Conservation (phyloP, 2,888 invertebrate species). For the Sepioteuthis lessoniana region DNA sequence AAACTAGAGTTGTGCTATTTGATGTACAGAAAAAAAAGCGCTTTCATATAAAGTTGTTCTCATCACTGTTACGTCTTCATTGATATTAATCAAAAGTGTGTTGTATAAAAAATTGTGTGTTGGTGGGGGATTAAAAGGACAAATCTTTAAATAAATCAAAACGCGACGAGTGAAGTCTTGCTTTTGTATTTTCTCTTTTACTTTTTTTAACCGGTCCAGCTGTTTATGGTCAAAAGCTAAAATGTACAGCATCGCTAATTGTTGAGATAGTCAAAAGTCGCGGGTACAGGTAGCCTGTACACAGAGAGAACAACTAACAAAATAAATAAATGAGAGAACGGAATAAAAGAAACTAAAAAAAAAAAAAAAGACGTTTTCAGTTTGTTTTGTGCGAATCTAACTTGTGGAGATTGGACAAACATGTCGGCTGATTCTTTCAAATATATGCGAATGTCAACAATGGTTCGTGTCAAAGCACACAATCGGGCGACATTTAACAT, state of each 20-base stretch:
- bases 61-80: background rate
- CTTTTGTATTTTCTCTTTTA: background rate
- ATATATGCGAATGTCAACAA: constrained; percentile 10
- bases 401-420: background rate
- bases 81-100: background rate
- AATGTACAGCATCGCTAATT: background rate
- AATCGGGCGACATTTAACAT: background rate
- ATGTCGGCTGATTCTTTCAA: constrained; percentile 33
- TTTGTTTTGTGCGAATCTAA: constrained; percentile 25
- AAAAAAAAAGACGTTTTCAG: background rate
- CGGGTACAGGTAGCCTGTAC: background rate
- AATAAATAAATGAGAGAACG: background rate
- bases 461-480: constrained; percentile 33
- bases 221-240: constrained; percentile 17
- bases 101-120: too few species aligned
- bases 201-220: background rate
- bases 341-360: background rate
- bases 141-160: background rate
- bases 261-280: background rate
- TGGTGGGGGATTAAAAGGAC: too few species aligned
- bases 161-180: background rate
- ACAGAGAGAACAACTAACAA: background rate
- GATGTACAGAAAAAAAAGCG: too few species aligned
- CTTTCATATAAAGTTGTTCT: too few species aligned
- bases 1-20: too few species aligned